A percentile compares a stretch with the other conserved stretches of the same genome.
phyloP scores from a whole-genome alignment of 1,140 invertebrate genomes.

The Medauroidea extradentata region DNA sequence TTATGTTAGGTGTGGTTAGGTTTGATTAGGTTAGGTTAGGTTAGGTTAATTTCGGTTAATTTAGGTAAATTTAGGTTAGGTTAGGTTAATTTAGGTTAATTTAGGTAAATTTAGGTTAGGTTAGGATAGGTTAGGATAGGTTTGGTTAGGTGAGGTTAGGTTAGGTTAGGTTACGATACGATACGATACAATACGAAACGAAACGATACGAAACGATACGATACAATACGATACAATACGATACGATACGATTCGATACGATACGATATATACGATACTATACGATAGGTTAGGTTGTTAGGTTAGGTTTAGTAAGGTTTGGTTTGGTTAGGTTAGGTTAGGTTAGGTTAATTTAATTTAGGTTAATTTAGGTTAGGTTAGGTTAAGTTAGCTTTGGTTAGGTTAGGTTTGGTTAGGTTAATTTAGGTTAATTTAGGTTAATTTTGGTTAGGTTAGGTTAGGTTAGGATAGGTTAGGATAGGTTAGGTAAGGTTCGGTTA shows the following conservation, averaged over 20 bases:
- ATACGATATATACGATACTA: too few relatives aligned
- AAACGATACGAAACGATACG: not conserved
- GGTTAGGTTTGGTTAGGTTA: too few relatives aligned
- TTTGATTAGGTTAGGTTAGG: not conserved
- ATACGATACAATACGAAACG: not conserved
- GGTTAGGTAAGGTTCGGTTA: conserved; percentile 26
- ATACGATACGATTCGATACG: not conserved
- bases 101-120: not conserved
- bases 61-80: not conserved
- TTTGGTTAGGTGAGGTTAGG: not conserved
- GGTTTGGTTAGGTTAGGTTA: conserved; percentile 26
- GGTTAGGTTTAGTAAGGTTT: conserved; percentile 18
- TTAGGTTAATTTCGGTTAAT: not conserved
- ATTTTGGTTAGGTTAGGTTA: too few relatives aligned
- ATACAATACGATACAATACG: not conserved
- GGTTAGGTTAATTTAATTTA: conserved; percentile 18
- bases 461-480: too few relatives aligned
- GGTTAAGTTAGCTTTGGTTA: too few relatives aligned
- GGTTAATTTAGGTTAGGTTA: too few relatives aligned
- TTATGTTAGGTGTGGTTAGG: not conserved
- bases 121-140: not conserved
- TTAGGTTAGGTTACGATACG: not conserved
- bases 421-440: too few relatives aligned
- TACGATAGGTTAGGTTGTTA: conserved; percentile 16
- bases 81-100: not conserved